These are phyloP conservation scores for Baccha elongata DNA, from an alignment of 2,888 invertebrate species.

Conservation along the genomic window DNA sequence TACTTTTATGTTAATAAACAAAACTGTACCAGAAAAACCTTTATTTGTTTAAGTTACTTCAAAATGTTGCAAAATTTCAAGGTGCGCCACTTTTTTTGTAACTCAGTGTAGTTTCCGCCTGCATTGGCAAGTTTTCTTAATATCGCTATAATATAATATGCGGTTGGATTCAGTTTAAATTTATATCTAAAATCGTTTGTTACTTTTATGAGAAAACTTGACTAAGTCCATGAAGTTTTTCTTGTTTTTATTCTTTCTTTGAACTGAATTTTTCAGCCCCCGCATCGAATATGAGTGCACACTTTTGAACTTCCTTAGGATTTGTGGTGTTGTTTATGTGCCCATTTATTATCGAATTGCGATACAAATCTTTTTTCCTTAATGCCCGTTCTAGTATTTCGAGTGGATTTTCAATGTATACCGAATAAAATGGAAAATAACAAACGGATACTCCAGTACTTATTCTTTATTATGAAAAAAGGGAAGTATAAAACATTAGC, in stretches of 20 bases:
- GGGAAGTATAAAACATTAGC: slow-evolving; percentile 10
- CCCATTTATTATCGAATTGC: slow-evolving; percentile 27
- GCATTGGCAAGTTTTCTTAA: background rate
- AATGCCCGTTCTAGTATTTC: background rate
- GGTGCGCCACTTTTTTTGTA: background rate
- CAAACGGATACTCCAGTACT: slow-evolving; percentile 14
- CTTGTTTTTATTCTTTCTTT: background rate
- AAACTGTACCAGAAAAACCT: too few relatives aligned
- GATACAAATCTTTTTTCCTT: slow-evolving; percentile 22
- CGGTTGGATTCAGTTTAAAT: slow-evolving; percentile 9
- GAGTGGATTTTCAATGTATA: slow-evolving; percentile 26
- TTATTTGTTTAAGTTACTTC: too few relatives aligned
- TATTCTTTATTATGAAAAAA: slow-evolving; percentile 23
- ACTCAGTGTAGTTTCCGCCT: background rate
- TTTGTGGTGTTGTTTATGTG: background rate
- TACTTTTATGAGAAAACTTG: slow-evolving; percentile 11
- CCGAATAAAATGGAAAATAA: slow-evolving; percentile 7
- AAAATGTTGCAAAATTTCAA: background rate
- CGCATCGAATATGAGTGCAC: background rate
- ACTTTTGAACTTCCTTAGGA: background rate
- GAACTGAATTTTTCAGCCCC: background rate
- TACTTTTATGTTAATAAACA: too few relatives aligned
- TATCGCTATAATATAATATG: background rate
- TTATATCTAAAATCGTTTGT: background rate
- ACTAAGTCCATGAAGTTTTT: background rate